A percentile compares a stretch with the other conserved stretches of the same genome.
These are phyloP conservation scores for Prosopocoilus inquinatus DNA, from an alignment of 2,888 invertebrate species.

Conservation along the genomic window DNA sequence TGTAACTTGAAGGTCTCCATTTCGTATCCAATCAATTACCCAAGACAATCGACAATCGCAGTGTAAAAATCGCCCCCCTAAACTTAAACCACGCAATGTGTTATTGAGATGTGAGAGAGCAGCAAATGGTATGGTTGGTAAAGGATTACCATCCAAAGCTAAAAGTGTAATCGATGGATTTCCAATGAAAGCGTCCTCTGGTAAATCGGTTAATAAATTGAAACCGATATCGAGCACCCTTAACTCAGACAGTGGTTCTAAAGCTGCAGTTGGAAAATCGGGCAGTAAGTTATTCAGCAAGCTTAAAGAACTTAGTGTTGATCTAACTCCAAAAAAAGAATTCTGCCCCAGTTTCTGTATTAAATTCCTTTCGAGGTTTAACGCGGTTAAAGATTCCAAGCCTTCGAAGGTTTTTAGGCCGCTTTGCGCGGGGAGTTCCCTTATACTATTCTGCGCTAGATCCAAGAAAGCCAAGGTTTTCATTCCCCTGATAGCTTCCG, in stretches of 20 bases:
- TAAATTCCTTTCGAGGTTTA: constrained; percentile 85
- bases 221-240: constrained; percentile 90
- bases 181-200: constrained; percentile 74
- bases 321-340: constrained; percentile 76
- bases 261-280: constrained; percentile 81
- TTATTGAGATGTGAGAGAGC: constrained; percentile 77
- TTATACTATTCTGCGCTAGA: constrained; percentile 83
- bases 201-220: constrained; percentile 80
- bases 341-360: constrained; percentile 74
- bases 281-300: constrained; percentile 84
- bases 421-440: constrained; percentile 70
- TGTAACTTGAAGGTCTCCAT: constrained; percentile 86
- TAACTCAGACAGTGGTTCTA: constrained; percentile 74
- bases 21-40: constrained; percentile 88
- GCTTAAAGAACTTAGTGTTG: constrained; percentile 83
- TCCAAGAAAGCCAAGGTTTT: constrained; percentile 83
- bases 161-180: constrained; percentile 83
- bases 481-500: constrained; percentile 75
- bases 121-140: constrained; percentile 77
- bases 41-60: constrained; percentile 87
- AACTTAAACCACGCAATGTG: constrained; percentile 79
- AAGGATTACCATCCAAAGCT: constrained; percentile 87
- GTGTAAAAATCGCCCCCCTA: constrained; percentile 83
- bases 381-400: constrained; percentile 77
- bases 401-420: constrained; percentile 68